Conservation (phyloP, 2,113 vertebrate species). For the Gorsachius goisagi region DNA sequence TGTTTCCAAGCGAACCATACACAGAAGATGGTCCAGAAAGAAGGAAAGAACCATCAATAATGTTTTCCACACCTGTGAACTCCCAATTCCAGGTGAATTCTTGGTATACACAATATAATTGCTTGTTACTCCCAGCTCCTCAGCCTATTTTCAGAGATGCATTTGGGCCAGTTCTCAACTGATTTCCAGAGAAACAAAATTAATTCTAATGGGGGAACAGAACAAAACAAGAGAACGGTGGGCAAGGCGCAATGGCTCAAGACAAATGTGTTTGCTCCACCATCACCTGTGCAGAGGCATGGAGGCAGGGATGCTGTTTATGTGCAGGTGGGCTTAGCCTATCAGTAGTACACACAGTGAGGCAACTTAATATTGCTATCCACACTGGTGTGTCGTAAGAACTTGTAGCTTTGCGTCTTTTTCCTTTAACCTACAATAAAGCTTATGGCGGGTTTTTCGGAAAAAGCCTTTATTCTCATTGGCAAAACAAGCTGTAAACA, state of each 20-base stretch:
- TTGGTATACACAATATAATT: neutral
- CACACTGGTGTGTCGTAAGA: neutral
- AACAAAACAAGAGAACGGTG: rapidly evolving
- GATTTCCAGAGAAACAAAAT: neutral
- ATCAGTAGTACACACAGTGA: neutral
- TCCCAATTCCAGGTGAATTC: neutral
- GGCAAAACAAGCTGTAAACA: neutral
- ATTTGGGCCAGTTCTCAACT: neutral
- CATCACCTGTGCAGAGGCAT: neutral
- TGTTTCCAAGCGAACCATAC: neutral
- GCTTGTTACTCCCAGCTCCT: neutral
- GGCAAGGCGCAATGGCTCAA: neutral
- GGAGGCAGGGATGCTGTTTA: neutral
- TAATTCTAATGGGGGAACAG: neutral
- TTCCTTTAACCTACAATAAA: neutral
- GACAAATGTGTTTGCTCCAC: neutral
- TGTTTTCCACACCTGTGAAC: neutral
- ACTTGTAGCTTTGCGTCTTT: neutral
- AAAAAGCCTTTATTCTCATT: neutral
- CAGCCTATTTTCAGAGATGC: neutral
- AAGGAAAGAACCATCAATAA: neutral
- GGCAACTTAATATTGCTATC: neutral
- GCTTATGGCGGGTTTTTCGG: neutral
- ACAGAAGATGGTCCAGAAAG: neutral
- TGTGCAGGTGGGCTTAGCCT: neutral